phyloP scores from a whole-genome alignment of 1,140 invertebrate species.

The Hormaphis cornu region DNA sequence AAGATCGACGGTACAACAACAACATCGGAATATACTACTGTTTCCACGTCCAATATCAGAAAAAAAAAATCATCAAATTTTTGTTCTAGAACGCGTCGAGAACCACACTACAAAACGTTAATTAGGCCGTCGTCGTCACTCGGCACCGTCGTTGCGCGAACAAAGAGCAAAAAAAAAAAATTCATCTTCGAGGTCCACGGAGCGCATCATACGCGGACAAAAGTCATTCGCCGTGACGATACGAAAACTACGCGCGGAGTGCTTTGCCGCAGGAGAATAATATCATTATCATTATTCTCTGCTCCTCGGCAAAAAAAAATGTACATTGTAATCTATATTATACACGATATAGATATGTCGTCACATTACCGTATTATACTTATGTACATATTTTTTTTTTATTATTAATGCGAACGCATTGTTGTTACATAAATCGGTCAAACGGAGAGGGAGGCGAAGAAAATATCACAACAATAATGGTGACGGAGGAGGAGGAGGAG shows the following conservation, averaged over 20 bases:
- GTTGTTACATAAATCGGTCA: constrained; percentile 10
- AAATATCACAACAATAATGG: too few species aligned
- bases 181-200: constrained; percentile 2
- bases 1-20: too few species aligned
- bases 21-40: too few species aligned
- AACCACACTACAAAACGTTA: not conserved
- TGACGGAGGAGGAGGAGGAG: not conserved
- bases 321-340: too few species aligned
- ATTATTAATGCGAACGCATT: too few species aligned
- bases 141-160: not conserved
- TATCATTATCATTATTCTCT: too few species aligned
- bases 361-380: too few species aligned
- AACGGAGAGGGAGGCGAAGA: not conserved
- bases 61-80: too few species aligned
- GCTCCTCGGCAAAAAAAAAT: too few species aligned
- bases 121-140: constrained; percentile 9
- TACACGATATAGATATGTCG: too few species aligned
- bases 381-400: too few species aligned
- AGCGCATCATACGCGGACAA: not conserved
- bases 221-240: constrained; percentile 1
- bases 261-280: not conserved
- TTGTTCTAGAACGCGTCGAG: not conserved
- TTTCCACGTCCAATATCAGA: too few species aligned
- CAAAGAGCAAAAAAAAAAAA: constrained; percentile 6
- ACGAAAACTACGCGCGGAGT: not conserved